Base-by-base conservation (phyloP, 2,113 vertebrate genomes). In the Alouatta palliata region DNA sequence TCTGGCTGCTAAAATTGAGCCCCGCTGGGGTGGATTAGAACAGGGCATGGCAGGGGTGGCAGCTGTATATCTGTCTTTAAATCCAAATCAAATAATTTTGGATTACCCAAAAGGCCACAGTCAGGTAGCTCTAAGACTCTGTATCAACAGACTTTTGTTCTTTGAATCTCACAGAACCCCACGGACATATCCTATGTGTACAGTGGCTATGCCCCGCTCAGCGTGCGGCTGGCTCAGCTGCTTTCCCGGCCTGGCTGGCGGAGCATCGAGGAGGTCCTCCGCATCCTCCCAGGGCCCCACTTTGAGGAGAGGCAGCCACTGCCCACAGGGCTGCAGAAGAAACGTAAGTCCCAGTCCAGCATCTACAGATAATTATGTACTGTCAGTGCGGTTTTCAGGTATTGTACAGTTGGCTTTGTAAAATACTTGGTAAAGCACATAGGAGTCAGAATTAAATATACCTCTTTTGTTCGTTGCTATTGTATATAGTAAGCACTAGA, bases 101-200 rank as follows among this genome's bases (percentile, higher is more conserved):
- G 70, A 5, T 84, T 45, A 32, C 37, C 30, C 75, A 17, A 16
- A 83, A 54, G 56, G 58, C 80, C 20, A 1, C 27, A 20, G 58
- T 23, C 37, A n/a, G 43, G 7, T 14, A 23, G 16, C 79, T 52
- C 66, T 12, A 3, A 2, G n/a, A 64, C 61, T 40, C n/a, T 54
- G 0, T 70, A 9, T 12, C 68, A 56, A 6, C 14, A 1, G 66
- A 35, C 56, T 66, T 35, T 64, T 11, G 14, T 14, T 35, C 35
- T 68, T 68, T 89, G 14, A 85, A 8, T 90, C 87, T 45, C 52
- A 17, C 98, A 99, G 99, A 99, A 99, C 96, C 99, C 99, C 70
- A 99, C 99, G 0, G 99, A 99, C 97, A 99, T 99, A 97, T 99
- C 99, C 0, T 99, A 99, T 0, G 99, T 99, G 90, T 99, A 99